Base-by-base conservation (phyloP, 30 jellyfish, hydroid and myxozoan genomes). In the Turritopsis rubra region DNA sequence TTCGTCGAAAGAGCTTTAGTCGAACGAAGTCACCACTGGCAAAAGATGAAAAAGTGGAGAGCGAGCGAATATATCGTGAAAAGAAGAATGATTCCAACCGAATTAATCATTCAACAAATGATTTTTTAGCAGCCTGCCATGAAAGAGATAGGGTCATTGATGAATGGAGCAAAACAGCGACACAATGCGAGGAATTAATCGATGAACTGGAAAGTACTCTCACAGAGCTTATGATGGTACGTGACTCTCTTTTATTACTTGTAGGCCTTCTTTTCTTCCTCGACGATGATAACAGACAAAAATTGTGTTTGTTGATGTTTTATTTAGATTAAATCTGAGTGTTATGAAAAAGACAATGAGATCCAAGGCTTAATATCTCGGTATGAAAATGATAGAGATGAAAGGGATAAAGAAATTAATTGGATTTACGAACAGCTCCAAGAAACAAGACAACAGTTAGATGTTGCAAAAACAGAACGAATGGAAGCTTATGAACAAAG, bases 81-180 rank as follows among this genome's bases (percentile, higher is more conserved):
- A 68, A 68, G 16, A n/a, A 68, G 28, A 27, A 8, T 9, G 28
- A 27, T 22, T 68, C 77, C 9, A 68, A 68, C 30, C 77, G 77
- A 28, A 66, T 81, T 28, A 72, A 78, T 41, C 28, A 81, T 8
- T 22, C 82, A 74, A 80, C 66, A n/a, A 87, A 82, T 28, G 93
- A 90, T 26, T 53, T 85, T 52, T 92, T 75, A 53, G 27, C 70
- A 31, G 53, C 86, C 1, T 70, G 66, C 24, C 31, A 30, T 27
- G 97, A 90, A 73, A 75, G 95, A 75, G 95, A 90, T 79, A 80
- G 92, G 21, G 97, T 91, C 9, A 75, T 90, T 60, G 97, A 90
- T 70, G 97, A 90, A 71, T 90, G 97, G 97, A 86, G 90, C 78
- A 85, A 80, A 74, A 85, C 92, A 23, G 86, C 95, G 31, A 80